Percentiles rank a stretch among this genome's conserved stretches.
Evolutionary conservation across 92 coral and sea anemone species (phyloP).

Genomic region (Ricordea florida): DNA sequence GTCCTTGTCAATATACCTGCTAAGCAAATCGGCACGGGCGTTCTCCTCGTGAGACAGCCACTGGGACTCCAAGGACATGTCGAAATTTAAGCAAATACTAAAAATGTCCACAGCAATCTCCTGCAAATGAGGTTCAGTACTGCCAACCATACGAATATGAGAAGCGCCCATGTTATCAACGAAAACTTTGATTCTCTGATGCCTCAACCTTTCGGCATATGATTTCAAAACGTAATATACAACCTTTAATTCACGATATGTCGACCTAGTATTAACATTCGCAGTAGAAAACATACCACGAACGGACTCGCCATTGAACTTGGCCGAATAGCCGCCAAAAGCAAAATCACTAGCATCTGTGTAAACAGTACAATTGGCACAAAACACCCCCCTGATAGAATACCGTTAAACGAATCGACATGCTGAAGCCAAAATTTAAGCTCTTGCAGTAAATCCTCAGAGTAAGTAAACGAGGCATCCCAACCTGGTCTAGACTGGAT

Average conservation of each 20-base stretch:
- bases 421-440: constrained; percentile 31
- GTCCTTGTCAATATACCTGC: too few relatives aligned
- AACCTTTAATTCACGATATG: too few relatives aligned
- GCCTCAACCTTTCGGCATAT: too few relatives aligned
- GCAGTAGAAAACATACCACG: too few relatives aligned
- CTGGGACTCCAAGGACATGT: not conserved
- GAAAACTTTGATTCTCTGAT: too few relatives aligned
- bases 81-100: not conserved
- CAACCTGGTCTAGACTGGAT: constrained; percentile 1
- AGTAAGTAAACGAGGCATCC: not conserved
- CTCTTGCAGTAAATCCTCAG: constrained; percentile 25
- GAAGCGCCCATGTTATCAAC: too few relatives aligned
- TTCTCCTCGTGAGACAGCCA: too few relatives aligned
- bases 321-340: constrained; percentile 17
- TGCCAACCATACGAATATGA: too few relatives aligned
- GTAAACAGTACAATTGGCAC: constrained; percentile 28
- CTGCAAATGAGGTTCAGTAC: constrained; percentile 6
- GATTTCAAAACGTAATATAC: too few relatives aligned
- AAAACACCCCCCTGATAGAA: constrained; percentile 25
- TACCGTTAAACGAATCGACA: constrained; percentile 35
- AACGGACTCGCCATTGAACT: too few relatives aligned
- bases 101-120: constrained; percentile 2
- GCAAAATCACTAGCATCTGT: constrained; percentile 38
- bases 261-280: too few relatives aligned
- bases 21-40: too few relatives aligned